These are phyloP conservation scores for Rhynchonycteris naso DNA, from an alignment of 2,797 vertebrate genomes.

Conservation along the genomic window DNA sequence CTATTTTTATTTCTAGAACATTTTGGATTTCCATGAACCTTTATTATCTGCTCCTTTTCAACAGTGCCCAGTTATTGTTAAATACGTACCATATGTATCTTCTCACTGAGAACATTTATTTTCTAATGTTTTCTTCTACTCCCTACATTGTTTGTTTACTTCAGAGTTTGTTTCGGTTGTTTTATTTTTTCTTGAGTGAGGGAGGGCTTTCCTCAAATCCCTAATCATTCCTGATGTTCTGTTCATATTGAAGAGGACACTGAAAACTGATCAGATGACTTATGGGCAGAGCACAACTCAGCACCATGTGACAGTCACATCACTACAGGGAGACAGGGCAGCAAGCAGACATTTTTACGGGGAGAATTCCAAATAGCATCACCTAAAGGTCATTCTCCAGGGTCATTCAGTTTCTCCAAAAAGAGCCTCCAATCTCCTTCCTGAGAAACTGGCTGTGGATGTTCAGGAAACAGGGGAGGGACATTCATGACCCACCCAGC, in stretches of 20 bases:
- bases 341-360: not conserved
- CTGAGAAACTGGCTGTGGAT: not conserved
- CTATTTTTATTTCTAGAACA: not conserved
- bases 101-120: not conserved
- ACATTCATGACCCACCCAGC: fast-evolving
- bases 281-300: not conserved
- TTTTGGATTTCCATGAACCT: not conserved
- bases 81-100: not conserved
- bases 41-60: not conserved
- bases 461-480: not conserved
- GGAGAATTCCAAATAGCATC: not conserved
- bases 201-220: not conserved
- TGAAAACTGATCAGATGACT: not conserved
- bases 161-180: not conserved
- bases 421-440: not conserved
- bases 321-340: not conserved
- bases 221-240: not conserved
- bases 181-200: not conserved
- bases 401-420: not conserved
- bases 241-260: not conserved
- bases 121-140: not conserved
- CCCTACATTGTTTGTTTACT: not conserved
- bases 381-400: not conserved
- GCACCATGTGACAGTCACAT: fast-evolving
- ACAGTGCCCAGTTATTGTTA: not conserved